Evolutionary conservation across 2,797 vertebrate species (phyloP).

Genomic region (Helarctos malayanus): DNA sequence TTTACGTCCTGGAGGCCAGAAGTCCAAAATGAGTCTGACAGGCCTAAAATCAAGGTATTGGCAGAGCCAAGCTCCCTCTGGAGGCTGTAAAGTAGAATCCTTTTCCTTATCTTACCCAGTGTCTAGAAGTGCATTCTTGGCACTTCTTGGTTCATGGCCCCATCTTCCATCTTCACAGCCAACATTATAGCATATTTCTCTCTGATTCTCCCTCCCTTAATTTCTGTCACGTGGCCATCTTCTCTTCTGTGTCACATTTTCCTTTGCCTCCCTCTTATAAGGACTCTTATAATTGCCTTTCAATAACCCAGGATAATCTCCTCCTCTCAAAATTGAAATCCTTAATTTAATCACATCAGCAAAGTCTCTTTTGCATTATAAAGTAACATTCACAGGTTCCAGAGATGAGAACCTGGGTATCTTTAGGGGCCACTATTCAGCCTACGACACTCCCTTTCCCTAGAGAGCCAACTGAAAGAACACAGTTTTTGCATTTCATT

Average conservation of each 20-base stretch:
- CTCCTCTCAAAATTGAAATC: neutral
- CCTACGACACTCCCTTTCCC: neutral
- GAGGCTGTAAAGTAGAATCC: neutral
- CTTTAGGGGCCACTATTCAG: neutral
- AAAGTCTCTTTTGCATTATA: neutral
- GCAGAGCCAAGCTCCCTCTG: neutral
- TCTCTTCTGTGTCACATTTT: neutral
- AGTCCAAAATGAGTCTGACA: neutral
- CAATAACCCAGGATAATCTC: neutral
- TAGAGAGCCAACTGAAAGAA: neutral
- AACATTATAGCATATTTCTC: neutral
- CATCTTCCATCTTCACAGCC: neutral
- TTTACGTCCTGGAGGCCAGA: neutral
- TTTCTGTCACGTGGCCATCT: neutral
- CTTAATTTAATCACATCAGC: neutral
- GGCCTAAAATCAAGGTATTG: neutral
- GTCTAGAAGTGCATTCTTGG: neutral
- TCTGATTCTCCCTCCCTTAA: neutral
- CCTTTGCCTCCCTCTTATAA: neutral
- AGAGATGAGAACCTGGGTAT: neutral
- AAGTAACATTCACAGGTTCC: neutral
- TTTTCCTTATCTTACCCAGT: neutral
- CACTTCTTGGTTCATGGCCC: neutral
- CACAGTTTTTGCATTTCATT: constrained; percentile 79
- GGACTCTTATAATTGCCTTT: neutral